phyloP scores from a whole-genome alignment of 2,113 vertebrate species.

The Patagioenas fasciata region DNA sequence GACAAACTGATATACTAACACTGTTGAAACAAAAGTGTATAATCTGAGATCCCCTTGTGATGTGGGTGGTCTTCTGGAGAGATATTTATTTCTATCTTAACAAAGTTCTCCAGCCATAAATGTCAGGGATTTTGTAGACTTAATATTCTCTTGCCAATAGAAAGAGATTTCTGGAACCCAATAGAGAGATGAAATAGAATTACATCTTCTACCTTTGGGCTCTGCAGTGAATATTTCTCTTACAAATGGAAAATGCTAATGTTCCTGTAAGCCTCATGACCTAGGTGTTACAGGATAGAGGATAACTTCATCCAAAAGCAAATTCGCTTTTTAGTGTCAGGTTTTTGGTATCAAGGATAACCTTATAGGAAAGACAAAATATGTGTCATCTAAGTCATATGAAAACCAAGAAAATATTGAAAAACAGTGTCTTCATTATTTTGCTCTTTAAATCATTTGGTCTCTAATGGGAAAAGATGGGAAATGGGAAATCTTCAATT shows the following conservation, averaged over 20 bases:
- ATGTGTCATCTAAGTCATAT: background rate
- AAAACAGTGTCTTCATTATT: background rate
- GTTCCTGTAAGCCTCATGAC: background rate
- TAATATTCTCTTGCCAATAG: background rate
- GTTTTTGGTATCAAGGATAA: background rate
- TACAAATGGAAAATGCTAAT: background rate
- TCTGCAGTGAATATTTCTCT: background rate
- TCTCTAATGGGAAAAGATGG: background rate
- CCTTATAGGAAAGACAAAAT: background rate
- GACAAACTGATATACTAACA: background rate
- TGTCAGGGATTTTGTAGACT: background rate
- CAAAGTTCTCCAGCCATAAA: background rate
- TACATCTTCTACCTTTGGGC: background rate
- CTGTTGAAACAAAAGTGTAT: background rate
- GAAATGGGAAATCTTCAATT: background rate
- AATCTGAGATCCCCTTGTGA: background rate
- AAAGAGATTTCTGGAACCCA: background rate
- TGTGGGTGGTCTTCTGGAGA: background rate
- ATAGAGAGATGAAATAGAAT: background rate
- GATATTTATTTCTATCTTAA: background rate
- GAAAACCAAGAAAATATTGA: background rate
- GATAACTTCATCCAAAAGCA: background rate
- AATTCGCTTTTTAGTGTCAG: background rate
- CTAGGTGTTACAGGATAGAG: background rate
- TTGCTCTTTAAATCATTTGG: background rate